These are phyloP conservation scores for Himalopsyche kuldschensis DNA, from an alignment of 2,888 invertebrate species.

Conservation along the genomic window DNA sequence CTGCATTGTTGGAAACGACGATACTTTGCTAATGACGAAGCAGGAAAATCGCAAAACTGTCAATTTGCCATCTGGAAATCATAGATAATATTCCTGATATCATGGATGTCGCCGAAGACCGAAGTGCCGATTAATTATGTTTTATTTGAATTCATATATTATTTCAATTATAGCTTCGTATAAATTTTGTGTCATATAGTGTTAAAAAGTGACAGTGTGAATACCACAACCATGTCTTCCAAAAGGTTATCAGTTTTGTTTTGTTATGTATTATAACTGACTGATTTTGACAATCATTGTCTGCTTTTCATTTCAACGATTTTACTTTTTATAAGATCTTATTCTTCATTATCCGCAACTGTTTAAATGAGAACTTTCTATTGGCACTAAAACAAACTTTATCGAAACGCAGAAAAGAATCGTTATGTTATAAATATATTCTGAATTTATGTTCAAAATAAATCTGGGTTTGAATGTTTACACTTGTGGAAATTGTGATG, in stretches of 20 bases:
- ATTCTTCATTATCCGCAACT: too few relatives aligned
- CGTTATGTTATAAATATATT: too few relatives aligned
- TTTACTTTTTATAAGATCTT: not conserved
- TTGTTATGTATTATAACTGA: not conserved
- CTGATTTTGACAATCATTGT: not conserved
- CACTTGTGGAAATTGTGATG: too few relatives aligned
- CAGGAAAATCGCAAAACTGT: constrained; percentile 5
- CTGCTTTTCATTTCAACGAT: not conserved
- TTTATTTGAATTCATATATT: constrained; percentile 5
- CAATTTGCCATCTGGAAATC: constrained; percentile 22
- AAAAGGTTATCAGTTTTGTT: constrained; percentile 26
- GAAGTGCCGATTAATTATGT: constrained; percentile 17
- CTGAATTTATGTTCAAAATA: too few relatives aligned
- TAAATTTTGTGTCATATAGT: not conserved
- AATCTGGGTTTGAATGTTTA: too few relatives aligned
- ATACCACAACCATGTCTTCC: constrained; percentile 23
- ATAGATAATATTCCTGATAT: not conserved
- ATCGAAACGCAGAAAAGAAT: too few relatives aligned
- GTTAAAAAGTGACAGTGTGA: not conserved
- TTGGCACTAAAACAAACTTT: too few relatives aligned
- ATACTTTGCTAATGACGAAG: not conserved
- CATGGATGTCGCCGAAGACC: constrained; percentile 20
- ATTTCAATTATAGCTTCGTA: not conserved
- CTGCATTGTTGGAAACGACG: not conserved
- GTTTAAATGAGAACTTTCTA: too few relatives aligned